These are phyloP conservation scores for Amphiprion clarkii DNA, from an alignment of 2,797 vertebrate genomes.

Conservation along the genomic window DNA sequence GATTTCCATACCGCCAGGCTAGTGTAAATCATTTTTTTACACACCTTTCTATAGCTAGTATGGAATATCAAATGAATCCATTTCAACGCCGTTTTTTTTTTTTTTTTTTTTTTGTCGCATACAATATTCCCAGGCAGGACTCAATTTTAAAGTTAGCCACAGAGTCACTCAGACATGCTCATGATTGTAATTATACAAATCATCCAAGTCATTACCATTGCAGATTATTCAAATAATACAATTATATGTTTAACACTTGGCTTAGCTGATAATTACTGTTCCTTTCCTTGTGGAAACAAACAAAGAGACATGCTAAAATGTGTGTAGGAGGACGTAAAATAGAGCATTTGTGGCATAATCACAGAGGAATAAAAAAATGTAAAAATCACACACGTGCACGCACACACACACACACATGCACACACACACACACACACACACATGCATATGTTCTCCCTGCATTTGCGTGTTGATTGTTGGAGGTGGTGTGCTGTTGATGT, in stretches of 20 bases:
- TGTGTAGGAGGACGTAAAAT: constrained; percentile 56
- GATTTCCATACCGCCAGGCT: constrained; percentile 26
- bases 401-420: too few relatives aligned
- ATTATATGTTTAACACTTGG: constrained; percentile 70
- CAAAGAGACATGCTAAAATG: constrained; percentile 49
- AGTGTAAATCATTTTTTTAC: constrained; percentile 50
- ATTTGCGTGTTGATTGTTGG: constrained; percentile 9
- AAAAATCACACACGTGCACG: too few relatives aligned
- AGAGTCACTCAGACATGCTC: constrained; percentile 63
- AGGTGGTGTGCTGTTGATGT: constrained; percentile 23
- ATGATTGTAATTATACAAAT: constrained; percentile 67
- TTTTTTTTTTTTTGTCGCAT: constrained; percentile 11
- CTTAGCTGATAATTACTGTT: constrained; percentile 74
- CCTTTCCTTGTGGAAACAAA: constrained; percentile 55
- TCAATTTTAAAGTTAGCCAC: constrained; percentile 52
- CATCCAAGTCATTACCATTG: constrained; percentile 62
- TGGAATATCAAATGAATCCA: constrained; percentile 31
- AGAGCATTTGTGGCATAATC: constrained; percentile 20
- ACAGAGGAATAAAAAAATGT: constrained; percentile 7
- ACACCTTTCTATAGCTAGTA: constrained; percentile 3
- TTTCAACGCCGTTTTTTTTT: neutral
- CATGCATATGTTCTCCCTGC: neutral
- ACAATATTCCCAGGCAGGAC: neutral
- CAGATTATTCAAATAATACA: constrained; percentile 74
- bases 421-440: neutral